These are phyloP conservation scores for Thereva nobilitata DNA, from an alignment of 2,888 invertebrate species.

Conservation along the genomic window DNA sequence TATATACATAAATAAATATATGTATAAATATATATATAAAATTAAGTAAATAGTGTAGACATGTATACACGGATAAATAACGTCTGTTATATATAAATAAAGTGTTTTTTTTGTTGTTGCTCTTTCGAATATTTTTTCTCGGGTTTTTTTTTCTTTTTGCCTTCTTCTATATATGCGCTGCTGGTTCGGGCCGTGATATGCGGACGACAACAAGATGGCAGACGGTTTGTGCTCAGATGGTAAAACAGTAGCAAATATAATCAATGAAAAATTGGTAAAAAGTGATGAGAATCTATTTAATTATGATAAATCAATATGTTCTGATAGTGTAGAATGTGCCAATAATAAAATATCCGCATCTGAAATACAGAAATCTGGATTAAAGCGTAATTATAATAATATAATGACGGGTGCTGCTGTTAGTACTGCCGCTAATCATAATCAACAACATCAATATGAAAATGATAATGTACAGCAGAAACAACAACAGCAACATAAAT, in stretches of 20 bases:
- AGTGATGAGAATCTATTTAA: conserved; percentile 41
- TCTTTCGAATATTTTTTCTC: neutral
- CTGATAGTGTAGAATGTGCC: conserved; percentile 19
- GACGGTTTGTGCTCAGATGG: conserved; percentile 73
- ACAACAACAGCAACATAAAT: too few species aligned
- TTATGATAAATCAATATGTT: conserved; percentile 27
- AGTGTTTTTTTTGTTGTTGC: too few species aligned
- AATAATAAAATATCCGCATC: conserved; percentile 22
- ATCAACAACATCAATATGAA: too few species aligned
- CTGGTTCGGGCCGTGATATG: conserved; percentile 33
- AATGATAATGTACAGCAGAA: too few species aligned
- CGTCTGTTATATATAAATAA: conserved; percentile 20
- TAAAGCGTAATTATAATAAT: conserved; percentile 24
- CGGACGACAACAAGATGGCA: conserved; percentile 69
- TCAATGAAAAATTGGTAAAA: conserved; percentile 55
- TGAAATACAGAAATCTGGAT: conserved; percentile 31
- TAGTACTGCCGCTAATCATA: too few species aligned
- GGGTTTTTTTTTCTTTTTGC: conserved; percentile 13
- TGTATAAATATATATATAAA: conserved; percentile 5
- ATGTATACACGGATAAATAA: conserved; percentile 17
- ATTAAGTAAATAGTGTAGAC: neutral
- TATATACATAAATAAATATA: too few species aligned
- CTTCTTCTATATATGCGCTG: conserved; percentile 5
- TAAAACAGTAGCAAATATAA: conserved; percentile 62
- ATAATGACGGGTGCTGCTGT: conserved; percentile 17